Evolutionary conservation across 2,888 invertebrate genomes (phyloP).

Genomic region (Drosophila putrida): DNA sequence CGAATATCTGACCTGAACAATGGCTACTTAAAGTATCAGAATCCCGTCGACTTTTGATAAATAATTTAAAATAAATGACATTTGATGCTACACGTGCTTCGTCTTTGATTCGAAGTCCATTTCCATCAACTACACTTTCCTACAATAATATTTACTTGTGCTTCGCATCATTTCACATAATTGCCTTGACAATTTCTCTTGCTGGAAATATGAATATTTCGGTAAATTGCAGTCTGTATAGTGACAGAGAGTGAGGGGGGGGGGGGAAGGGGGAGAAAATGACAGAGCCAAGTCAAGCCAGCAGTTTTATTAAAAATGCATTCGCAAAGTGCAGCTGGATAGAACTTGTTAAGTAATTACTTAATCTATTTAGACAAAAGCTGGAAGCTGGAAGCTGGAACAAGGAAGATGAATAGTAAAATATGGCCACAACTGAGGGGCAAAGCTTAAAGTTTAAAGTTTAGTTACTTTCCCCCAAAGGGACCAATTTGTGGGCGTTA

Average conservation of each 20-base stretch:
- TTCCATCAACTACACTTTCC: background rate
- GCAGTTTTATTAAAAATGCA: constrained; percentile 20
- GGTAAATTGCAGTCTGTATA: background rate
- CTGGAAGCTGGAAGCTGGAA: background rate
- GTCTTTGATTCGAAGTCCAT: background rate
- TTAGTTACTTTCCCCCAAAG: too few relatives aligned
- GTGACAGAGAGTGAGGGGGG: background rate
- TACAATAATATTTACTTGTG: constrained; percentile 11
- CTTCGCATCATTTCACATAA: constrained; percentile 12
- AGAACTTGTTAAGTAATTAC: constrained; percentile 10
- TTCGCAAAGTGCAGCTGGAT: background rate
- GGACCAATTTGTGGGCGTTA: background rate
- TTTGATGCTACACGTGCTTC: background rate
- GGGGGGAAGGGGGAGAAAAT: too few relatives aligned
- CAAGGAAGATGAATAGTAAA: background rate
- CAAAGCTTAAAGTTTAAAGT: background rate
- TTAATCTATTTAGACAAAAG: background rate
- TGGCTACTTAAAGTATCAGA: background rate
- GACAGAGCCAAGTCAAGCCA: background rate
- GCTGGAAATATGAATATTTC: background rate
- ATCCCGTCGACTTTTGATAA: constrained; percentile 5
- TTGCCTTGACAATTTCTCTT: constrained; percentile 10
- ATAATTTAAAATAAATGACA: constrained; percentile 15
- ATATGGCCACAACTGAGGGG: background rate
- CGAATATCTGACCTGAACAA: constrained; percentile 6